Base-by-base conservation (phyloP, 2,113 vertebrate genomes). In the Scophthalmus maximus region DNA sequence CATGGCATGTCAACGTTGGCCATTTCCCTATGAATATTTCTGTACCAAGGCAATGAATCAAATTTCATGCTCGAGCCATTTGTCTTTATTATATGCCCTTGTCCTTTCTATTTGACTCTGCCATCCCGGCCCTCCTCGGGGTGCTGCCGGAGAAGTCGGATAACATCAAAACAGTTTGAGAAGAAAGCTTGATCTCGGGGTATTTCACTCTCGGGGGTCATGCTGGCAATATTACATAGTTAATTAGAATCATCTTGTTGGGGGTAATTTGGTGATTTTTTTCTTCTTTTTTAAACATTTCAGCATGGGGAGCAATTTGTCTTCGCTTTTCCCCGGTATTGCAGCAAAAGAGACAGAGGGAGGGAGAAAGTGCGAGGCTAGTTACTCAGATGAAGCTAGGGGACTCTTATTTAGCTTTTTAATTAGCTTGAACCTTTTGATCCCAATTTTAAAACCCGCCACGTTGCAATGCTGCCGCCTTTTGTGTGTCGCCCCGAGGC, bases 381-480 rank as follows among this genome's bases (percentile, higher is more conserved):
- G 77, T 66, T 79, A 66, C 85, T 68, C 34, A 82, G 87, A 84
- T 34, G 74, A 86, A 78, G 90, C 82, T 68, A 30, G 80, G 82
- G 85, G 87, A 91, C 80, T 90, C 85, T 89, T 87, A 89, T 93
- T 91, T 93, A 90, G 93, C 88, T 90, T 91, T 88, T 93, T 93
- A 93, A 94, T 94, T 93, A 93, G 91, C 91, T 86, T 72, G 52
- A 89, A 93, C 92, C 91, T 92, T 94, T 93, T 93, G 90, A 93
- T 93, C 92, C 91, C 88, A 90, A 93, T 93, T 92, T 93, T 87
- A 92, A 93, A 92, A 90, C 87, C 85, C 82, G 58, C 78, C 88
- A 85, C 67, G 76, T 88, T 81, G 88, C 88, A 71, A 56, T 52
- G 67, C 85, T 76, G 71, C 57, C 73, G 71, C 85, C 87, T 89